phyloP scores from a whole-genome alignment of 2,113 vertebrate genomes.

The Oxygymnocypris stewartii region DNA sequence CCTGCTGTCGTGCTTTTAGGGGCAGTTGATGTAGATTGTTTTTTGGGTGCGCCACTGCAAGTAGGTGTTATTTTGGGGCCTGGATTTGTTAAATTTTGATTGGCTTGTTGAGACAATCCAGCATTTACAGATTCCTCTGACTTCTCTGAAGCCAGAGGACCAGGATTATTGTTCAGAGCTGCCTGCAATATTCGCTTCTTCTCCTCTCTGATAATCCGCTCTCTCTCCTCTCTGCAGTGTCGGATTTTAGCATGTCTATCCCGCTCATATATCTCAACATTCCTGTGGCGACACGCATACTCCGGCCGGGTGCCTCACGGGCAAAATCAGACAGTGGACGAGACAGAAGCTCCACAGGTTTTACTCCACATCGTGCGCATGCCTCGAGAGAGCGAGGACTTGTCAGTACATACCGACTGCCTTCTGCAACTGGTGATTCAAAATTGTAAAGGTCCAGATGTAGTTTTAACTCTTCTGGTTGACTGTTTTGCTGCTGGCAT shows the following conservation, averaged over 20 bases:
- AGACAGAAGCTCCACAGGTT: constrained; percentile 90
- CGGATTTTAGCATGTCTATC: constrained; percentile 87
- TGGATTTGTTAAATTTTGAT: constrained; percentile 56
- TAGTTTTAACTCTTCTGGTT: constrained; percentile 78
- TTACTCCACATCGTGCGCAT: constrained; percentile 92
- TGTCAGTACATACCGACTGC: constrained; percentile 95
- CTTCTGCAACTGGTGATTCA: constrained; percentile 87
- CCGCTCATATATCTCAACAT: constrained; percentile 89
- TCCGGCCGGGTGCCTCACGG: constrained; percentile 87
- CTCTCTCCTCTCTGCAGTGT: constrained; percentile 90
- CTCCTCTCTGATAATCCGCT: constrained; percentile 90
- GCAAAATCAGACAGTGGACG: constrained; percentile 86
- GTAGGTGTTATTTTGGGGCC: constrained; percentile 57
- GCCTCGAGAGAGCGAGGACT: constrained; percentile 95
- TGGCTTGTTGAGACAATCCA: constrained; percentile 51
- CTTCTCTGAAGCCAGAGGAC: constrained; percentile 69
- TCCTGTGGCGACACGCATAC: constrained; percentile 90
- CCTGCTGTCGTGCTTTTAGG: constrained; percentile 57
- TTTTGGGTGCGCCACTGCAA: constrained; percentile 48
- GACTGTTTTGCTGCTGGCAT: constrained; percentile 57
- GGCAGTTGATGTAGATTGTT: constrained; percentile 26
- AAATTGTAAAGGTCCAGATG: constrained; percentile 97
- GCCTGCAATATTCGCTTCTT: constrained; percentile 84
- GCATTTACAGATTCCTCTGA: constrained; percentile 53
- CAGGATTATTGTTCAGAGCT: constrained; percentile 70